Conservation (phyloP, 2,113 vertebrate genomes). For the Nothocercus julius region DNA sequence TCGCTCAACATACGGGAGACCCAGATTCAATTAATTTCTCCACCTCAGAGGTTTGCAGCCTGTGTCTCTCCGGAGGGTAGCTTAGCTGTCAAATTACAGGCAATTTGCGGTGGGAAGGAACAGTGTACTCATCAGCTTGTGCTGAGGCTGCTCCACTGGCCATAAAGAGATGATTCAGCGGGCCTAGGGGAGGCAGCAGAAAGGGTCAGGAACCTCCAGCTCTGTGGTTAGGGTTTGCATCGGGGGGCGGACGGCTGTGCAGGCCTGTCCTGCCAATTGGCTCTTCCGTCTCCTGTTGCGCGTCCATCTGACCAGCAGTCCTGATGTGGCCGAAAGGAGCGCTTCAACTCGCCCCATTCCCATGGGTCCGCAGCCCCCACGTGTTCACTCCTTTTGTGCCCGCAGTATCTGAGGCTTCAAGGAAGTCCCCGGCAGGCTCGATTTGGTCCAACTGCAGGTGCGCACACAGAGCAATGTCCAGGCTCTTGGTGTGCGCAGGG, state of each 20-base stretch:
- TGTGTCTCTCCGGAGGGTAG: neutral
- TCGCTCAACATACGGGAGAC: neutral
- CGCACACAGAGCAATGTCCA: no score
- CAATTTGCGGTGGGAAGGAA: neutral
- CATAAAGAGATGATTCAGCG: neutral
- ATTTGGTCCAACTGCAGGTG: neutral
- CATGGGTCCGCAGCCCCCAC: neutral
- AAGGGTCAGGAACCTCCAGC: neutral
- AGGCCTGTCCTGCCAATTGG: neutral
- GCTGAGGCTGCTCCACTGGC: neutral
- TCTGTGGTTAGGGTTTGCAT: neutral
- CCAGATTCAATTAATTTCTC: slow-evolving; percentile 37
- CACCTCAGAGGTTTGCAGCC: neutral
- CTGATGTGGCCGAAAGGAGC: neutral
- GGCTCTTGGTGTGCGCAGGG: neutral
- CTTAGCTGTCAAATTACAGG: neutral
- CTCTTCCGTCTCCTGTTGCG: neutral
- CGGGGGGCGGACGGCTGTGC: neutral
- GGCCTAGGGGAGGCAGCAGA: neutral
- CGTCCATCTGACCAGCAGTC: accelerated
- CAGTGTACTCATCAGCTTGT: neutral
- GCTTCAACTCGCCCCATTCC: neutral
- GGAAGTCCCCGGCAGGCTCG: neutral
- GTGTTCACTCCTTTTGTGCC: neutral
- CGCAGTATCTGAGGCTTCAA: neutral